phyloP scores from a whole-genome alignment of 1,140 invertebrate species.

The Drosophila bipectinata region DNA sequence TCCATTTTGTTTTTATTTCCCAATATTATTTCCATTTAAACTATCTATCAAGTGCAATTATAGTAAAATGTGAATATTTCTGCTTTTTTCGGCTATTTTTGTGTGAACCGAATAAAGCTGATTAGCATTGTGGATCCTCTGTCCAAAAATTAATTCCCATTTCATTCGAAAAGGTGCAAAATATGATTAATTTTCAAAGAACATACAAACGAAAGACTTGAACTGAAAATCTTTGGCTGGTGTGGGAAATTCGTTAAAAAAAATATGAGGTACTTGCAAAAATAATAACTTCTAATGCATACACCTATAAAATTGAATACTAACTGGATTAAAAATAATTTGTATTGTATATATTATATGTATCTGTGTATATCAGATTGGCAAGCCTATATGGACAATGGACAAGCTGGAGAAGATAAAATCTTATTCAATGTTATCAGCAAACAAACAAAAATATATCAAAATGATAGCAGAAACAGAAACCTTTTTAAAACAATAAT shows the following conservation, averaged over 20 bases:
- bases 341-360: conserved; percentile 30
- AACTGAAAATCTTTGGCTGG: conserved; percentile 30
- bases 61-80: conserved; percentile 68
- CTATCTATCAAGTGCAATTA: conserved; percentile 82
- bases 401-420: conserved; percentile 54
- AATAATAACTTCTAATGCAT: conserved; percentile 20
- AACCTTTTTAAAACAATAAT: conserved; percentile 67
- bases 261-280: not conserved
- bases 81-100: conserved; percentile 67
- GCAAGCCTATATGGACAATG: conserved; percentile 32
- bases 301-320: conserved; percentile 56
- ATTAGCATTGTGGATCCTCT: conserved; percentile 2
- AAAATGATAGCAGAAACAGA: conserved; percentile 39
- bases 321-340: conserved; percentile 41
- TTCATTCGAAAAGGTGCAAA: conserved; percentile 15
- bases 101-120: conserved; percentile 15
- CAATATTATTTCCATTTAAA: conserved; percentile 10
- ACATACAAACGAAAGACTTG: conserved; percentile 73
- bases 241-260: conserved; percentile 15
- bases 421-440: conserved; percentile 70
- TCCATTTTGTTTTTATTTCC: conserved; percentile 13
- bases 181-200: conserved; percentile 28
- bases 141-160: conserved; percentile 7
- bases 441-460: conserved; percentile 51
- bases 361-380: conserved; percentile 52